Evolutionary conservation across 2,888 invertebrate genomes (phyloP).

Genomic region (Drosophila atripex): DNA sequence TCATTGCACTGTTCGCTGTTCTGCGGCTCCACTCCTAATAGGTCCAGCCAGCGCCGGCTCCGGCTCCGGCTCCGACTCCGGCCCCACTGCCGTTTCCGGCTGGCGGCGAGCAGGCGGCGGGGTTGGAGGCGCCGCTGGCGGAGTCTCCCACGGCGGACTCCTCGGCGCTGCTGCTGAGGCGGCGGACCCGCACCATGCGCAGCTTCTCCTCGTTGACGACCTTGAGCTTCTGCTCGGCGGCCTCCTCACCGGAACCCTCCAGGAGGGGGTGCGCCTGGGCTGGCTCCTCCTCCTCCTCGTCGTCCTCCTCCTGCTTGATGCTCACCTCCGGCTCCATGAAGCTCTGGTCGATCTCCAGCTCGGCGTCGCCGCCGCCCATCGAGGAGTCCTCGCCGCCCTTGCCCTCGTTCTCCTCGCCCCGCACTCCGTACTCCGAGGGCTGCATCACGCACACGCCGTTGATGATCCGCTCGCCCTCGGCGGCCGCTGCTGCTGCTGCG

Average conservation of each 20-base stretch:
- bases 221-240: conserved; percentile 60
- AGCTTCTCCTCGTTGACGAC: conserved; percentile 78
- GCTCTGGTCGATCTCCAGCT: conserved; percentile 79
- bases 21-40: conserved; percentile 17
- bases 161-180: conserved; percentile 68
- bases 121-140: not conserved
- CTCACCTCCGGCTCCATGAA: conserved; percentile 82
- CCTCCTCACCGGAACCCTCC: conserved; percentile 29
- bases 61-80: not conserved
- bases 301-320: conserved; percentile 82
- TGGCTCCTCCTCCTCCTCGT: conserved; percentile 71
- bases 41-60: conserved; percentile 5
- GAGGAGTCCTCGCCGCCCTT: conserved; percentile 33
- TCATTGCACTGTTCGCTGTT: conserved; percentile 31
- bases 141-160: conserved; percentile 15
- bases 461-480: conserved; percentile 91
- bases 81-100: conserved; percentile 2
- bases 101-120: not conserved
- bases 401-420: conserved; percentile 86
- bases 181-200: conserved; percentile 77
- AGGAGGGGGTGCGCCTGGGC: conserved; percentile 47
- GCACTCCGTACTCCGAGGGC: conserved; percentile 88
- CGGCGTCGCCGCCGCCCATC: conserved; percentile 53
- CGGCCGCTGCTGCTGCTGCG: conserved; percentile 58
- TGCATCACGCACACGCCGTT: conserved; percentile 97